A percentile compares a stretch with the other conserved stretches of the same genome.
Evolutionary conservation across 2,113 vertebrate species (phyloP).

Genomic region (Pholis gunnellus): DNA sequence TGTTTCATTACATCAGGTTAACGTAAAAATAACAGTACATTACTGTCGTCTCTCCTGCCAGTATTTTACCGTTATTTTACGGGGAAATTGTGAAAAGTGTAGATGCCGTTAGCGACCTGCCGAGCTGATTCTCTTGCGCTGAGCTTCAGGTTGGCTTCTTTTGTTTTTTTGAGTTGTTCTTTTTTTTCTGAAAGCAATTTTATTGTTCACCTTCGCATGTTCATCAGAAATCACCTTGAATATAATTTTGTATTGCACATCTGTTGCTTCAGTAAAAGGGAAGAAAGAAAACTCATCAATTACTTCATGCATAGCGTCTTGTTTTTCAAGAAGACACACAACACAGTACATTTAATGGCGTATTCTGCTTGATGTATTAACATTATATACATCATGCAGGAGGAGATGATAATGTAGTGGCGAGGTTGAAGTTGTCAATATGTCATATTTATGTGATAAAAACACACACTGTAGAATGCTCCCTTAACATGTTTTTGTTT

Average conservation of each 20-base stretch:
- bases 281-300: not conserved
- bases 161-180: not conserved
- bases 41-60: too few species aligned
- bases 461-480: not conserved
- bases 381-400: not conserved
- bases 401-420: not conserved
- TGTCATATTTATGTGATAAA: slow-evolving; percentile 8
- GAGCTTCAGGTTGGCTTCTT: slow-evolving; percentile 6
- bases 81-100: too few species aligned
- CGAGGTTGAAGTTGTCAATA: not conserved
- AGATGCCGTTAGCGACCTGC: slow-evolving; percentile 7
- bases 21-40: too few species aligned
- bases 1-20: too few species aligned
- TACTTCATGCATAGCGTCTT: not conserved
- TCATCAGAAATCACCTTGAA: slow-evolving; percentile 3
- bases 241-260: not conserved
- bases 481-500: not conserved
- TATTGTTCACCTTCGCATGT: slow-evolving; percentile 2
- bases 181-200: slow-evolving; percentile 12
- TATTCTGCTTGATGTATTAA: slow-evolving; percentile 15
- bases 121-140: slow-evolving; percentile 9
- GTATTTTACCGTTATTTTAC: too few species aligned
- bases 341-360: not conserved
- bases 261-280: not conserved
- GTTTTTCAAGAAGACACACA: not conserved